Evolutionary conservation across 1,140 invertebrate genomes (phyloP).

Genomic region (Drosophila pachea): DNA sequence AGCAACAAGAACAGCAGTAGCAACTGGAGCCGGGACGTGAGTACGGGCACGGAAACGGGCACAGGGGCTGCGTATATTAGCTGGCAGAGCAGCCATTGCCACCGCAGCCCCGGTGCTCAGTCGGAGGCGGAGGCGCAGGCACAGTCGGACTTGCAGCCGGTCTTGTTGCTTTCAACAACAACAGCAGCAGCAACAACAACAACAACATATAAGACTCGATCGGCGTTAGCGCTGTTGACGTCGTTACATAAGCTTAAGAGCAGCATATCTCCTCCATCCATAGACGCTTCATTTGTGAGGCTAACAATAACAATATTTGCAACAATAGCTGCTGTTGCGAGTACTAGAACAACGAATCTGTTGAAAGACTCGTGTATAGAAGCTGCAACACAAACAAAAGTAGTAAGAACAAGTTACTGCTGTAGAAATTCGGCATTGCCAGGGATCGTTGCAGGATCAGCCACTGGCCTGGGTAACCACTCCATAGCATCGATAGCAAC

Average conservation of each 20-base stretch:
- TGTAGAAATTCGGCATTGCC: conserved; percentile 44
- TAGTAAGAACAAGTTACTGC: conserved; percentile 23
- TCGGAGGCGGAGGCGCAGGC: conserved; percentile 48
- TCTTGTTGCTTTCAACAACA: conserved; percentile 16
- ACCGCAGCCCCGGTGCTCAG: conserved; percentile 74
- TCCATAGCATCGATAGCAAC: conserved; percentile 55
- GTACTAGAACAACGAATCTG: conserved; percentile 48
- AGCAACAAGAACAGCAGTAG: too few relatives aligned
- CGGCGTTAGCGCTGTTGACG: conserved; percentile 33
- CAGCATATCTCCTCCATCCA: conserved; percentile 62
- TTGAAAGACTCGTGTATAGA: conserved; percentile 30
- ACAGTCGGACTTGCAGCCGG: conserved; percentile 23
- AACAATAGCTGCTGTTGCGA: conserved; percentile 21
- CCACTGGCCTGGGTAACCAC: conserved; percentile 27
- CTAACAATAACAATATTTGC: conserved; percentile 23
- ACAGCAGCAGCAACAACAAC: conserved; percentile 22
- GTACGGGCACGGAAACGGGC: conserved; percentile 62
- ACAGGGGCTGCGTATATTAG: conserved; percentile 75
- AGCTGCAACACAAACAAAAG: conserved; percentile 24
- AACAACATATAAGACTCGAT: conserved; percentile 37
- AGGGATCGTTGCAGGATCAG: conserved; percentile 32
- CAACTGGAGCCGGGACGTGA: conserved; percentile 33
- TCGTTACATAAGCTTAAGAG: conserved; percentile 44
- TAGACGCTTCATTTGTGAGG: conserved; percentile 45
- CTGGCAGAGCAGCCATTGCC: conserved; percentile 75